phyloP scores from a whole-genome alignment of 2,797 vertebrate genomes.

The Pipistrellus pipistrellus region DNA sequence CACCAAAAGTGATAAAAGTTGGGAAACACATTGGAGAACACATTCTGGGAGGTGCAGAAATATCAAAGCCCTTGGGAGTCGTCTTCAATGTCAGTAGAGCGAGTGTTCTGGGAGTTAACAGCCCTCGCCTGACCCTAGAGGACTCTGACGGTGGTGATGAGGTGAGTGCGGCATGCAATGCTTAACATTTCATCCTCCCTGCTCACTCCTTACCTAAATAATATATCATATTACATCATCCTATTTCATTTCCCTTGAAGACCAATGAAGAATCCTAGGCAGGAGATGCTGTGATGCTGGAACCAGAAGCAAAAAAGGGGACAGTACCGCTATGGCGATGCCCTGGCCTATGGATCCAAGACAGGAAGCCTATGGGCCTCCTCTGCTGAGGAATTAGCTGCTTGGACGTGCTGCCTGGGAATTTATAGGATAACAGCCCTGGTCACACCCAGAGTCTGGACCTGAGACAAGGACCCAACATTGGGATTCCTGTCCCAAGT shows the following conservation, averaged over 20 bases:
- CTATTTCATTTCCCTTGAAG: conserved; percentile 83
- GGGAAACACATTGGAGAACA: too few relatives aligned
- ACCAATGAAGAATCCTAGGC: conserved; percentile 93
- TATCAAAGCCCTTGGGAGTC: accelerated
- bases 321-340: conserved; percentile 87
- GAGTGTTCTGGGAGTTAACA: neutral
- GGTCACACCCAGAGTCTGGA: neutral
- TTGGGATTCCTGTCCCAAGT: neutral
- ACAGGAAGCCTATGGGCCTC: conserved; percentile 90
- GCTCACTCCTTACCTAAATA: neutral
- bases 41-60: too few relatives aligned
- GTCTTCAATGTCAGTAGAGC: neutral
- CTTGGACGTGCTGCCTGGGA: neutral
- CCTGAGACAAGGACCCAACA: neutral
- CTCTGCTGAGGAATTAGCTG: neutral
- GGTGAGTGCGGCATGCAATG: conserved; percentile 87
- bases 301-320: conserved; percentile 77
- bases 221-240: neutral
- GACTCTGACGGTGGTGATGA: conserved; percentile 94
- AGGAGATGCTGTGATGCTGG: conserved; percentile 88
- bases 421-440: neutral
- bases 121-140: too few relatives aligned
- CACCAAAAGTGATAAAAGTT: too few relatives aligned
- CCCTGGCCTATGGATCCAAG: conserved; percentile 94
- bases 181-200: neutral